A percentile compares a stretch with the other conserved stretches of the same genome.
Evolutionary conservation across 2,113 vertebrate genomes (phyloP).

Genomic region (Hippocampus zosterae): DNA sequence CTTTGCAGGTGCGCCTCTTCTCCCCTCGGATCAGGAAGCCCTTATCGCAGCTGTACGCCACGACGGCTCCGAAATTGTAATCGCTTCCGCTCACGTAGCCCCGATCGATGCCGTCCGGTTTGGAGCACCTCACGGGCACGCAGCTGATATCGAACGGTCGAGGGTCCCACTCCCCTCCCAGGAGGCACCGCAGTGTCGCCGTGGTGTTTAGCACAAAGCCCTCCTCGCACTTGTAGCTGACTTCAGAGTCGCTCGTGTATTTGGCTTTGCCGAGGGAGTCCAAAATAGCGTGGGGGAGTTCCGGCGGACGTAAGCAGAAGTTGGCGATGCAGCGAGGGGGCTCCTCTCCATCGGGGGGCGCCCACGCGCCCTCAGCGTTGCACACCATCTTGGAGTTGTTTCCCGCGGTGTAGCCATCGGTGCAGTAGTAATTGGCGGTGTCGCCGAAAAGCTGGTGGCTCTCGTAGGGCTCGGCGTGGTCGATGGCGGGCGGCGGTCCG

Average conservation of each 20-base stretch:
- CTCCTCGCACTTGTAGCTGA: slow-evolving; percentile 93
- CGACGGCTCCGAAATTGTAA: slow-evolving; percentile 91
- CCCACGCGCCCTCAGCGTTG: slow-evolving; percentile 86
- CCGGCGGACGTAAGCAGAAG: slow-evolving; percentile 86
- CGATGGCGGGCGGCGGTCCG: slow-evolving; percentile 85
- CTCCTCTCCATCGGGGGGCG: slow-evolving; percentile 77
- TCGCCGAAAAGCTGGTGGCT: slow-evolving; percentile 90
- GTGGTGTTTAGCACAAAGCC: slow-evolving; percentile 91
- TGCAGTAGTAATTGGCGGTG: slow-evolving; percentile 89
- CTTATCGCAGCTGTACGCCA: slow-evolving; percentile 91
- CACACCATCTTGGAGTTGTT: slow-evolving; percentile 89
- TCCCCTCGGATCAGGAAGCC: slow-evolving; percentile 92
- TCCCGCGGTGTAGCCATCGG: slow-evolving; percentile 85
- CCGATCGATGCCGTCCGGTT: slow-evolving; percentile 77
- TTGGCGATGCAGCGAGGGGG: slow-evolving; percentile 86
- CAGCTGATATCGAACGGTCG: slow-evolving; percentile 83
- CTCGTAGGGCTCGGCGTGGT: slow-evolving; percentile 86
- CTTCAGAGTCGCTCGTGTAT: slow-evolving; percentile 81
- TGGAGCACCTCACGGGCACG: slow-evolving; percentile 87
- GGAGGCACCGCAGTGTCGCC: slow-evolving; percentile 81
- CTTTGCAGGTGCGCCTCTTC: slow-evolving; percentile 90
- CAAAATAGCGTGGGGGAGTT: slow-evolving; percentile 83
- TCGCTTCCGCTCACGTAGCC: slow-evolving; percentile 87
- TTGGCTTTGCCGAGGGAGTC: slow-evolving; percentile 86
- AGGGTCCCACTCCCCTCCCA: slow-evolving; percentile 89